phyloP scores from a whole-genome alignment of 1,140 invertebrate species.

The Hycleus phaleratus region DNA sequence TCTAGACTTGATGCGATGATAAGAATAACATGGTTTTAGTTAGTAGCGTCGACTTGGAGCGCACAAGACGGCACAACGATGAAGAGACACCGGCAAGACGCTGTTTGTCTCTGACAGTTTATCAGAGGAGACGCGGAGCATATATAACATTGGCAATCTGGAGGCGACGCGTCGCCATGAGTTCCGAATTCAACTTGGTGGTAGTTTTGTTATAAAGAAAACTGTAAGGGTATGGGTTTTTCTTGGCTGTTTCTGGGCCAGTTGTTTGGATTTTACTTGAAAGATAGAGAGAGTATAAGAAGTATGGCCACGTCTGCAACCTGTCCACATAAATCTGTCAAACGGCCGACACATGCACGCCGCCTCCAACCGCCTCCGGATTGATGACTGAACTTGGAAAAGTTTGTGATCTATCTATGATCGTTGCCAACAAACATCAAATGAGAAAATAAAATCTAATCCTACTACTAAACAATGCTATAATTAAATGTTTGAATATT shows the following conservation, averaged over 20 bases:
- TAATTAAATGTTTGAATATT: too few relatives aligned
- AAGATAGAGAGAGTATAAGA: too few relatives aligned
- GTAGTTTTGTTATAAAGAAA: not conserved
- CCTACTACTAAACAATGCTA: too few relatives aligned
- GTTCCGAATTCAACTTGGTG: not conserved
- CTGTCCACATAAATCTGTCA: conserved; percentile 43
- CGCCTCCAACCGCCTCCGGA: conserved; percentile 1
- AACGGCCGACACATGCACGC: conserved; percentile 23
- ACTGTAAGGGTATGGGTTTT: not conserved
- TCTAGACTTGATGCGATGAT: not conserved
- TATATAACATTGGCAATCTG: conserved; percentile 26
- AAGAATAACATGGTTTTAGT: conserved; percentile 11
- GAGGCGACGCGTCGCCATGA: conserved; percentile 17
- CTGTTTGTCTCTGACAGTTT: conserved; percentile 25
- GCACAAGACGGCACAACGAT: not conserved
- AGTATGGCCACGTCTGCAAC: conserved; percentile 32
- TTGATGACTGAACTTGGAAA: too few relatives aligned
- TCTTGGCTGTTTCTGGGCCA: not conserved
- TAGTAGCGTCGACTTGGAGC: conserved; percentile 10
- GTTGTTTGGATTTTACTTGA: too few relatives aligned
- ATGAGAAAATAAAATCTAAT: too few relatives aligned
- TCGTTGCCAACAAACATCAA: too few relatives aligned
- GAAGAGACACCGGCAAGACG: conserved; percentile 18
- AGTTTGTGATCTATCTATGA: too few relatives aligned
- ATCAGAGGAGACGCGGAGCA: conserved; percentile 26